phyloP scores from a whole-genome alignment of 2,797 vertebrate genomes.

The Austrolebias charrua region DNA sequence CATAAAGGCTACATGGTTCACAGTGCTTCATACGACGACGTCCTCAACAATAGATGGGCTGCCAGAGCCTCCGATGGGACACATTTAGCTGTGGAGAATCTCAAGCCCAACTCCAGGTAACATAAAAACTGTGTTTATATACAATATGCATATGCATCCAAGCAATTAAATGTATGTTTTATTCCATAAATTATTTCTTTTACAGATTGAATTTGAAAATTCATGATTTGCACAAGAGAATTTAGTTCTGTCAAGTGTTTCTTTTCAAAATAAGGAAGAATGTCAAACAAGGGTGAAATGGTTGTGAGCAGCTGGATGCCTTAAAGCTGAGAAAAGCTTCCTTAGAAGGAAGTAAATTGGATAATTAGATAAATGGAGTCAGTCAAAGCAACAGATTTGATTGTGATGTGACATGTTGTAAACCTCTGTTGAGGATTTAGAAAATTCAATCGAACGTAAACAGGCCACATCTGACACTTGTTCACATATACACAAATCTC shows the following conservation, averaged over 20 bases:
- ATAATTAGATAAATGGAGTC: slow-evolving; percentile 27
- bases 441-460: slow-evolving; percentile 46
- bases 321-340: slow-evolving; percentile 19
- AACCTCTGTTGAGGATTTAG: slow-evolving; percentile 27
- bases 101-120: slow-evolving; percentile 98
- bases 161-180: slow-evolving; percentile 20
- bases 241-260: neutral
- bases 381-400: slow-evolving; percentile 30
- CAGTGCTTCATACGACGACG: slow-evolving; percentile 95
- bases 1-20: slow-evolving; percentile 92
- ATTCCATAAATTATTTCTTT: slow-evolving; percentile 10
- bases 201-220: slow-evolving; percentile 19
- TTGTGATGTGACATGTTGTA: slow-evolving; percentile 30
- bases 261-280: slow-evolving; percentile 8
- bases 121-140: slow-evolving; percentile 11
- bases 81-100: slow-evolving; percentile 94
- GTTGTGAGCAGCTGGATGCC: slow-evolving; percentile 23
- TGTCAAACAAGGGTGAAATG: slow-evolving; percentile 14
- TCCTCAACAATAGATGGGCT: slow-evolving; percentile 95
- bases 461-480: slow-evolving; percentile 31
- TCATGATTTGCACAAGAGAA: slow-evolving; percentile 11
- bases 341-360: slow-evolving; percentile 31
- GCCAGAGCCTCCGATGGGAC: slow-evolving; percentile 82
- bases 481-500: slow-evolving; percentile 11
- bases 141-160: slow-evolving; percentile 1